Evolutionary conservation across 2,888 invertebrate species (phyloP).

Genomic region (Meganola albula): DNA sequence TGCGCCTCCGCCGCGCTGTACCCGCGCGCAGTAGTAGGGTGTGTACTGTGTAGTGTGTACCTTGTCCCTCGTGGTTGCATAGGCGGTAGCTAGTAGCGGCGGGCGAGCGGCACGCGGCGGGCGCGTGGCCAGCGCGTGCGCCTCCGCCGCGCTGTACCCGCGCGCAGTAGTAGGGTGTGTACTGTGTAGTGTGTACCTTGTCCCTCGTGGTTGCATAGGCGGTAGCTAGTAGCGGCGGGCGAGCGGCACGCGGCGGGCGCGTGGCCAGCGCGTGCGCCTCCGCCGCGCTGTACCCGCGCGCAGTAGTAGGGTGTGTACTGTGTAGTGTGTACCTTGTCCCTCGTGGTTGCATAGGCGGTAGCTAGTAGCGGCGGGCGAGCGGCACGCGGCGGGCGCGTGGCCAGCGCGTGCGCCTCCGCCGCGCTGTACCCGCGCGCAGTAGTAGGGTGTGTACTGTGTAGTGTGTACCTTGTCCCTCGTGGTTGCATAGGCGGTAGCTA

Average conservation of each 20-base stretch:
- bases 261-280: neutral
- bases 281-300: neutral
- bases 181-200: constrained; percentile 38
- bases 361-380: constrained; percentile 68
- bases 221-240: constrained; percentile 68
- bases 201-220: constrained; percentile 70
- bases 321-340: constrained; percentile 58
- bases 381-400: constrained; percentile 29
- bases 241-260: constrained; percentile 38
- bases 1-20: neutral
- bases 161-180: too few species aligned
- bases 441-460: neutral
- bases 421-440: neutral
- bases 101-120: constrained; percentile 1
- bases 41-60: constrained; percentile 26
- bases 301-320: neutral
- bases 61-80: constrained; percentile 29
- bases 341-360: constrained; percentile 74
- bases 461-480: constrained; percentile 68
- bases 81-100: neutral
- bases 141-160: neutral
- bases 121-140: neutral
- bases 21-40: neutral
- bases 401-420: neutral
- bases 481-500: constrained; percentile 73